Base-by-base conservation (phyloP, 2,888 invertebrate genomes). In the Geophilus truncorum region DNA sequence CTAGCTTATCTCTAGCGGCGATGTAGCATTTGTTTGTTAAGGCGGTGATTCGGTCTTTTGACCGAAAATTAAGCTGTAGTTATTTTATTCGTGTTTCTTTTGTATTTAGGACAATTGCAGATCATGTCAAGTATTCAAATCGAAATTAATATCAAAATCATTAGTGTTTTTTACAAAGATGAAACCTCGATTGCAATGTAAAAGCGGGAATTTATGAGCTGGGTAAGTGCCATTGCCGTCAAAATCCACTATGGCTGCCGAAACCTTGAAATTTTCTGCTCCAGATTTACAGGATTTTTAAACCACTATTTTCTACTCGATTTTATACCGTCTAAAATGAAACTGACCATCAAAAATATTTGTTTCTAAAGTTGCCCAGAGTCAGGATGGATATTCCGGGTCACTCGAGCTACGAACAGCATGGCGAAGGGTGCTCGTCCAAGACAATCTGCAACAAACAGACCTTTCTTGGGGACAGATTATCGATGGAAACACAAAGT, bases 231-330 rank as follows among this genome's bases (percentile, higher is more conserved):
- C 15, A 62, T 25, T 28, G 62, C 62, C 62, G 62, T 62, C 62
- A 62, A 62, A 62, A 62, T 62, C 62, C 23, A 62, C 28, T 62
- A 62, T 62, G 62, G 62, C 62, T 62, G 62, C 62, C 62, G 28
- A 62, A 62, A 62, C 62, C 62, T 62, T 62, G 62, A 62, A 62
- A 62, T 62, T 62, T 62, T 62, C 23, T 25, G 7, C 28, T 25
- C 15, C 25, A 3, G 28, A 62, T 62, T 25, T 25, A 25, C 10
- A 62, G 23, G 23, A 62, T 25, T 23, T 12, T 62, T 25, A 25
- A 62, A 62, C 23, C 1, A 25, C 25, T 62, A 15, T 10, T n/a
- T 45, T 45, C 9, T 32, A 6, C 32, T 32, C 32, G 32, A 32
- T 32, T 9, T 32, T 9, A 9, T 45, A n/a, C n/a, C 18, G 15